These are phyloP conservation scores for Atrichornis clamosus DNA, from an alignment of 2,113 vertebrate species.

Conservation along the genomic window DNA sequence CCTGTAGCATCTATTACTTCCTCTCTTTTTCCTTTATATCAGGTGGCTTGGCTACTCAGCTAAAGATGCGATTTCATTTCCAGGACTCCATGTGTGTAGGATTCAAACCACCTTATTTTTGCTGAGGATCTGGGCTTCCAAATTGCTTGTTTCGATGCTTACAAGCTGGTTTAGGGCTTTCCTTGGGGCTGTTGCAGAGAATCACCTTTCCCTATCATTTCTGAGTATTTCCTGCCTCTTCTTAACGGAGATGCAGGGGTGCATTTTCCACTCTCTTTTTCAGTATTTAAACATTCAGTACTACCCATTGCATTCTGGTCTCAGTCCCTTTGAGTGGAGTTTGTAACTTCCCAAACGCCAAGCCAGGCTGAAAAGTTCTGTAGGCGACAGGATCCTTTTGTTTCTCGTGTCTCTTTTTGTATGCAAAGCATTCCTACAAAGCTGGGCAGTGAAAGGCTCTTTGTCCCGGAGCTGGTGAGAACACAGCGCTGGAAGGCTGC, in stretches of 20 bases:
- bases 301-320: background rate
- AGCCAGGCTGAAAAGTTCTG: conserved; percentile 10
- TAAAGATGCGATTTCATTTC: background rate
- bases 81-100: background rate
- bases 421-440: conserved; percentile 46
- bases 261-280: background rate
- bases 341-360: background rate
- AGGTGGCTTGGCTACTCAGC: background rate
- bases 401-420: conserved; percentile 45
- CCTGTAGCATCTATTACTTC: background rate
- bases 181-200: background rate
- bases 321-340: background rate
- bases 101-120: background rate
- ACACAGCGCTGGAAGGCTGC: background rate
- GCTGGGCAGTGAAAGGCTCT: conserved; percentile 36
- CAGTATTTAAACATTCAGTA: background rate
- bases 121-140: background rate
- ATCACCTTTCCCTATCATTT: background rate
- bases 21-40: background rate
- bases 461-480: conserved; percentile 42
- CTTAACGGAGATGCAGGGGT: background rate
- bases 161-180: background rate
- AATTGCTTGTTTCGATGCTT: background rate
- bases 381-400: conserved; percentile 44
- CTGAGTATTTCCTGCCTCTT: background rate